These are phyloP conservation scores for Lepas anatifera DNA, from an alignment of 2,888 invertebrate genomes.

Conservation along the genomic window DNA sequence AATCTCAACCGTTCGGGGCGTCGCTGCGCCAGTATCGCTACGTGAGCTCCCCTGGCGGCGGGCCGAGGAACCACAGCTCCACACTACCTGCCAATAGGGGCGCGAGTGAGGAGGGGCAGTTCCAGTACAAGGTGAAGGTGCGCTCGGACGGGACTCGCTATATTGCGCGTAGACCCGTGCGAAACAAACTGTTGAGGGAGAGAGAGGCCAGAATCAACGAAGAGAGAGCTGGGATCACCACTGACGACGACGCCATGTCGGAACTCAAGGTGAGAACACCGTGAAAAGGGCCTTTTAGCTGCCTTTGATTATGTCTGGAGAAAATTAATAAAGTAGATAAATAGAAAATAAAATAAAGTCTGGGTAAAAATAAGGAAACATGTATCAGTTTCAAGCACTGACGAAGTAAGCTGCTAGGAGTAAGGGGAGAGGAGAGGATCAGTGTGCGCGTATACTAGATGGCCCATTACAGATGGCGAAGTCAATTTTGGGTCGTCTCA, in stretches of 20 bases:
- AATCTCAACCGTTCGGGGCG: neutral
- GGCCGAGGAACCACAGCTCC: neutral
- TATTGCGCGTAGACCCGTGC: conserved; percentile 55
- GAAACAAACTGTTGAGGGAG: conserved; percentile 52
- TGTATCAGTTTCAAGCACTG: no score
- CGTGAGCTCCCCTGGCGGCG: conserved; percentile 7
- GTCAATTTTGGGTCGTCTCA: no score
- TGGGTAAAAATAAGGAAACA: no score
- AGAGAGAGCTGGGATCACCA: conserved; percentile 53
- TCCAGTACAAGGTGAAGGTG: conserved; percentile 65
- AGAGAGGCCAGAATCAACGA: conserved; percentile 51
- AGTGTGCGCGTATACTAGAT: no score
- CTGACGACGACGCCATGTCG: conserved; percentile 64
- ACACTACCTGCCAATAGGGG: conserved; percentile 17
- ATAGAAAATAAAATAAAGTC: no score
- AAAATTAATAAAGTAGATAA: no score
- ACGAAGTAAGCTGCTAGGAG: no score
- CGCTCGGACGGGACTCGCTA: conserved; percentile 63
- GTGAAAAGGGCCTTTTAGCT: no score
- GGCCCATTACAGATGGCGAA: no score
- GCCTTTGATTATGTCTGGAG: no score
- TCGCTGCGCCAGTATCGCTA: neutral
- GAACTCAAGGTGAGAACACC: conserved; percentile 48
- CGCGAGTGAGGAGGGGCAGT: conserved; percentile 35
- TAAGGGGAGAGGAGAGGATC: no score